Percentiles rank a stretch among this genome's conserved stretches.
These are phyloP conservation scores for Siniperca knerii DNA, from an alignment of 2,113 vertebrate genomes.

Conservation along the genomic window DNA sequence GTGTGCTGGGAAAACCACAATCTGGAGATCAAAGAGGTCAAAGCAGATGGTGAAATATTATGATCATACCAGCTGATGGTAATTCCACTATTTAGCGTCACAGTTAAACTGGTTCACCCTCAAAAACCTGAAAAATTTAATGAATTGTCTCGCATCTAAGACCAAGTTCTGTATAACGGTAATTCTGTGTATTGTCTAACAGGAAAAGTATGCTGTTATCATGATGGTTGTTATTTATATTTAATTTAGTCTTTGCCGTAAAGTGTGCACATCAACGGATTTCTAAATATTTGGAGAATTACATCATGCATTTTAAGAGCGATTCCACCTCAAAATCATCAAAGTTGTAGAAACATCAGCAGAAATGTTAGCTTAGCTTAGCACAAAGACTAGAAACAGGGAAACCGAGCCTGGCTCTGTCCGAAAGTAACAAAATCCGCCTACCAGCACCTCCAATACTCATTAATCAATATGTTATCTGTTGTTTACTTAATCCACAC, in stretches of 20 bases:
- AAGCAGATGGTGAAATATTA: slow-evolving; percentile 39
- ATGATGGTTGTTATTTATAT: neutral
- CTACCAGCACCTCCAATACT: neutral
- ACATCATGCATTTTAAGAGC: neutral
- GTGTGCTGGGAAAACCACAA: slow-evolving; percentile 15
- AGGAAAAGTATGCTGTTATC: slow-evolving; percentile 6
- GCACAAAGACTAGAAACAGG: neutral
- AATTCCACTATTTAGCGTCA: slow-evolving; percentile 24
- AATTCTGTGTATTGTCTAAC: slow-evolving; percentile 6
- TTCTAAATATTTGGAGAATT: neutral
- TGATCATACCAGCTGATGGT: slow-evolving; percentile 37
- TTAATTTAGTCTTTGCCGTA: neutral
- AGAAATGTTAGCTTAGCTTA: neutral
- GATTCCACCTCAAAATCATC: slow-evolving; percentile 1
- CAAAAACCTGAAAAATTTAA: slow-evolving; percentile 12
- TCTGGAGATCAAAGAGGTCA: slow-evolving; percentile 23
- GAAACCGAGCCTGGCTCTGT: neutral
- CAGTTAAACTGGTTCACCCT: neutral
- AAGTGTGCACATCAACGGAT: slow-evolving; percentile 8
- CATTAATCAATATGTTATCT: too few relatives aligned
- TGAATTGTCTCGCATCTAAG: neutral
- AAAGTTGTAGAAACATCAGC: neutral
- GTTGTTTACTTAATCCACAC: neutral
- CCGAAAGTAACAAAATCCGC: neutral
- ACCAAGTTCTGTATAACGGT: slow-evolving; percentile 12